Evolutionary conservation across 2,888 invertebrate genomes (phyloP).

Genomic region (Drosophila anomelani): DNA sequence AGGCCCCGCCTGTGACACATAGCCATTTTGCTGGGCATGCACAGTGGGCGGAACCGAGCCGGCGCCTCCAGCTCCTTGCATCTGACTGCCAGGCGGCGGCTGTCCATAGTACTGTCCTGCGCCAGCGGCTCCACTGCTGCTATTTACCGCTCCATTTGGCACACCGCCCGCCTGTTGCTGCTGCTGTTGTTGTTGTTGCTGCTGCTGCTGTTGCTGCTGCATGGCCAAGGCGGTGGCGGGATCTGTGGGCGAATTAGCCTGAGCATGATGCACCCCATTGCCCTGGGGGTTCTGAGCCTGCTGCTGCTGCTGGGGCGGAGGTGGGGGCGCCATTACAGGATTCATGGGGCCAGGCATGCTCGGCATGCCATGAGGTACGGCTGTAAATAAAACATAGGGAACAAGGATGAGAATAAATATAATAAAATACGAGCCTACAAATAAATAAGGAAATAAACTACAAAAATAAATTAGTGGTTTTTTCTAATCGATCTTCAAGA

Average conservation of each 20-base stretch:
- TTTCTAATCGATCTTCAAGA: conserved; percentile 9
- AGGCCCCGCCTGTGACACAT: conserved; percentile 75
- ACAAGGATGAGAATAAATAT: conserved; percentile 1
- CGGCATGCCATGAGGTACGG: conserved; percentile 84
- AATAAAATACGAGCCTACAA: not conserved
- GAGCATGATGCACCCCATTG: conserved; percentile 81
- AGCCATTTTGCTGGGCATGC: conserved; percentile 84
- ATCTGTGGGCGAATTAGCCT: conserved; percentile 81
- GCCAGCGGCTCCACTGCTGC: conserved; percentile 59
- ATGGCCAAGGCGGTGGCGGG: conserved; percentile 68
- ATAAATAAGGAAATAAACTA: conserved; percentile 7
- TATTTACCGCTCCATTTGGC: conserved; percentile 64
- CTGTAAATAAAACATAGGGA: conserved; percentile 60
- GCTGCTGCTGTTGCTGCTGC: conserved; percentile 69
- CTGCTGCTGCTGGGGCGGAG: conserved; percentile 71
- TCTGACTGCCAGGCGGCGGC: conserved; percentile 76
- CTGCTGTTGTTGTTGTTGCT: conserved; percentile 46
- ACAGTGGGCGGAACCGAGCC: conserved; percentile 64
- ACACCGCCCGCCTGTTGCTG: conserved; percentile 63
- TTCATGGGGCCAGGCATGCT: conserved; percentile 82
- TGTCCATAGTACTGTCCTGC: conserved; percentile 73
- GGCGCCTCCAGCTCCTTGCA: conserved; percentile 77
- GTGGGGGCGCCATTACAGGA: conserved; percentile 83
- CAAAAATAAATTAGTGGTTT: not conserved
- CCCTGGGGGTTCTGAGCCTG: conserved; percentile 82